These are phyloP conservation scores for Phoxinus dragarum DNA, from an alignment of 2,797 vertebrate species.

Conservation along the genomic window DNA sequence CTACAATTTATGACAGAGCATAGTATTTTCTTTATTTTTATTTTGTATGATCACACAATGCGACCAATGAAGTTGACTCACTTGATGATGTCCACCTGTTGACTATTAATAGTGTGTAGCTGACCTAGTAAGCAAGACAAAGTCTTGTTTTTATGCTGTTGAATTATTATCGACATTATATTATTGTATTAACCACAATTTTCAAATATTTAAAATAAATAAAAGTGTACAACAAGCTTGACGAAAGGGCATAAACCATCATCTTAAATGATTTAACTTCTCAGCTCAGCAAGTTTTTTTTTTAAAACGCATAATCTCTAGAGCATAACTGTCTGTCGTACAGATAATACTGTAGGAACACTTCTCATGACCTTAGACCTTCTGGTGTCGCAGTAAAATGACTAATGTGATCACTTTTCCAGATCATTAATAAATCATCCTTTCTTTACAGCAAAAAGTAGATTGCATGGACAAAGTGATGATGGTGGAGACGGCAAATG, in stretches of 20 bases:
- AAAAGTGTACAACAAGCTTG: not conserved
- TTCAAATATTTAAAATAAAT: not conserved
- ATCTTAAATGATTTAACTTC: not conserved
- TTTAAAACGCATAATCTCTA: not conserved
- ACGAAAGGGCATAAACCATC: not conserved
- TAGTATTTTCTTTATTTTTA: not conserved
- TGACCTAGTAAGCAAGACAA: not conserved
- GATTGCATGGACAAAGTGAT: not conserved
- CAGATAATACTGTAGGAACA: constrained; percentile 31
- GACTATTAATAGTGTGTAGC: not conserved
- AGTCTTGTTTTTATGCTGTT: not conserved
- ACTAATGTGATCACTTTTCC: constrained; percentile 29
- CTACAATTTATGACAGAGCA: not conserved
- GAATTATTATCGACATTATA: not conserved
- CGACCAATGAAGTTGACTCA: not conserved
- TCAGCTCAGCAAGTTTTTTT: not conserved
- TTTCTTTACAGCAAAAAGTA: constrained; percentile 3
- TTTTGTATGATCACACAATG: not conserved
- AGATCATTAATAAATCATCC: constrained; percentile 26
- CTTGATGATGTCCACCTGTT: not conserved
- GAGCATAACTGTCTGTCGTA: not conserved
- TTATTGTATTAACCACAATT: not conserved
- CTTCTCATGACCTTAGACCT: constrained; percentile 61
- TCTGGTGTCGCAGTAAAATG: constrained; percentile 34
- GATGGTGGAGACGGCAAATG: not conserved